Conservation (phyloP, 2,888 invertebrate genomes). For the Eilema griseolum region DNA sequence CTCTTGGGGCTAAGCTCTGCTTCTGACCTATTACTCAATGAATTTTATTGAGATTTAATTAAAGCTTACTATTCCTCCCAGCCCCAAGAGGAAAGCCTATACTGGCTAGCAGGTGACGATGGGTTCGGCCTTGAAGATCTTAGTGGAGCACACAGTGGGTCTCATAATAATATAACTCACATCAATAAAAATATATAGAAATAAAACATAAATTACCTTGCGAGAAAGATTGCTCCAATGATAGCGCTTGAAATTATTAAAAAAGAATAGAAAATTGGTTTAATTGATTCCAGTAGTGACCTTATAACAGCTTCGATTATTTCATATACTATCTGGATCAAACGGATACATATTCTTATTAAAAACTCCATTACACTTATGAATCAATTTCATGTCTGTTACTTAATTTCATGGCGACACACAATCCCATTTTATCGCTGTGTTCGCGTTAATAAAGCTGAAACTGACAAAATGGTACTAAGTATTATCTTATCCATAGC, state of each 20-base stretch:
- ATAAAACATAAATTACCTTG: constrained; percentile 2
- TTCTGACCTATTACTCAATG: no score
- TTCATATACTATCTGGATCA: constrained; percentile 41
- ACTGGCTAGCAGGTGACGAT: no score
- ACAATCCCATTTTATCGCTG: constrained; percentile 11
- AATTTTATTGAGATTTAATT: no score
- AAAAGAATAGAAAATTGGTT: constrained; percentile 14
- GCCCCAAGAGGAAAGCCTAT: no score
- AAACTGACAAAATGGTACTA: constrained; percentile 1
- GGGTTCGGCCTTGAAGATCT: no score
- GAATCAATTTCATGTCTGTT: constrained; percentile 36
- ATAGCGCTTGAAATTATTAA: not conserved
- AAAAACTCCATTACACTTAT: constrained; percentile 45
- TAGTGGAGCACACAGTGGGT: no score
- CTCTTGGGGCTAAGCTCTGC: no score
- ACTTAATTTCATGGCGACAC: not conserved
- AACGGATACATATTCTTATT: constrained; percentile 18
- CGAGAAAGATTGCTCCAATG: not conserved
- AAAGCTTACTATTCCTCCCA: no score
- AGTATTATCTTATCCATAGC: no score
- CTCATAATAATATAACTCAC: not conserved
- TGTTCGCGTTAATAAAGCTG: not conserved
- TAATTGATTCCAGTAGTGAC: constrained; percentile 44
- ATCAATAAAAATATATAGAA: not conserved
- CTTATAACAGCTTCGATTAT: constrained; percentile 59